Conservation (phyloP, 1,140 invertebrate species). For the Oscheius sp. region DNA sequence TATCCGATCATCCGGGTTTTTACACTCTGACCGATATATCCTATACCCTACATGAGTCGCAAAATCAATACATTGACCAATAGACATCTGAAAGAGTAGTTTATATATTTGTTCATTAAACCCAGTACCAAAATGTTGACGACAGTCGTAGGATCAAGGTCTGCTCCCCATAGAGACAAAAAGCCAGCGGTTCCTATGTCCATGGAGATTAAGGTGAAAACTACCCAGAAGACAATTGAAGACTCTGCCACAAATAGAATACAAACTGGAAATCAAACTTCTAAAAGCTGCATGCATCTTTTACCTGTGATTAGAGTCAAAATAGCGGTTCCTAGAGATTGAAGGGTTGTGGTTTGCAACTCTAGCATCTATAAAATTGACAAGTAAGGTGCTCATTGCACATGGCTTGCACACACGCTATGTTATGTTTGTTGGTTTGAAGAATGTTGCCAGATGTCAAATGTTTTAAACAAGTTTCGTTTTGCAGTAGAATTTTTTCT, state of each 20-base stretch:
- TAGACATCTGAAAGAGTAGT: constrained; percentile 50
- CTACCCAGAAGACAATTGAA: constrained; percentile 59
- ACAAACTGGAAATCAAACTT: constrained; percentile 43
- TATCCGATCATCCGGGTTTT: constrained; percentile 56
- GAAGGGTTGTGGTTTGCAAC: constrained; percentile 49
- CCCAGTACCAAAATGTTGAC: constrained; percentile 57
- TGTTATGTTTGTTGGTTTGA: no score
- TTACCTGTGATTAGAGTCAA: constrained; percentile 49
- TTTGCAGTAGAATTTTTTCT: constrained; percentile 1
- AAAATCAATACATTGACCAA: constrained; percentile 61
- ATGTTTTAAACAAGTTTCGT: no score
- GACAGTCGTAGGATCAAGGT: constrained; percentile 57
- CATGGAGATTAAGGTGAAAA: constrained; percentile 59
- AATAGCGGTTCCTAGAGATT: constrained; percentile 59
- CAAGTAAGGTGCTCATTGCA: no score
- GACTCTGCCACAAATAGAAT: constrained; percentile 57
- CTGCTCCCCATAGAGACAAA: constrained; percentile 58
- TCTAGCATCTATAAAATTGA: constrained; percentile 53
- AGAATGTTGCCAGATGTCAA: neutral
- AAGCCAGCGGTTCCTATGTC: constrained; percentile 60
- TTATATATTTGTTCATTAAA: neutral
- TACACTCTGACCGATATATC: constrained; percentile 48
- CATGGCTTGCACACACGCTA: no score
- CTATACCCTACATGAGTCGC: constrained; percentile 60
- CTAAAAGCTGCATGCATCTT: neutral